Base-by-base conservation (phyloP, 2,797 vertebrate genomes). In the Hydrolagus colliei region DNA sequence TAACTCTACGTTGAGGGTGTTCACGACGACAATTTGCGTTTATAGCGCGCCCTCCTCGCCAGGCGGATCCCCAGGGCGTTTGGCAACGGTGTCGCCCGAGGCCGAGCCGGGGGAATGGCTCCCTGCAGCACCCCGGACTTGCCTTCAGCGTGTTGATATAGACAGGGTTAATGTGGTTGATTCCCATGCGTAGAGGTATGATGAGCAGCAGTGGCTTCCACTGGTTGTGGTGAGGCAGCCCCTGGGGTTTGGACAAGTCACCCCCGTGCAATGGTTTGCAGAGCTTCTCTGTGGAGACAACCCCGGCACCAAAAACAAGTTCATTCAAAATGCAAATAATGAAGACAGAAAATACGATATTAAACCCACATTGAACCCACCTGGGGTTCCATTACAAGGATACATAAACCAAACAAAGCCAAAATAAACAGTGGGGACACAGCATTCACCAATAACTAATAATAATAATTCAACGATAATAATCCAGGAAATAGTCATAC, bases 161-260 rank as follows among this genome's bases (percentile, higher is more conserved):
- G 65, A 96, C 92, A 0, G 95, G 95, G 80, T 96, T 96, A 87
- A 96, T 96, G 91, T 94, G 94, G 91, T 96, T 96, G 87, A 96
- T 96, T 88, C 96, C 95, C 75, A 96, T 90, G 16, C 95, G 93
- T 0, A 96, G 95, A 89, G 96, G 96, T 88, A 96, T 95, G 2
- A 96, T 94, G 85, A 96, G 93, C 89, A 96, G 74, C 86, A 96
- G 92, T 71, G 96, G 95, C 76, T 93, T 95, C 96, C 96, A 96
- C 87, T 89, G 90, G 12, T 88, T 86, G 87, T 87, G 89, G 73
- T 88, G 76, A 73, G 91, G 89, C 6, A 87, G 0, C 86, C 86
- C 88, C 91, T 75, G 91, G 86, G 61, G 89, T 73, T 87, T 88
- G 88, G 87, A 89, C 0, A 88, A 89, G 87, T 91, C 86, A 4